Base-by-base conservation (phyloP, 1,140 invertebrate species). In the Drosophila subpulchrella region DNA sequence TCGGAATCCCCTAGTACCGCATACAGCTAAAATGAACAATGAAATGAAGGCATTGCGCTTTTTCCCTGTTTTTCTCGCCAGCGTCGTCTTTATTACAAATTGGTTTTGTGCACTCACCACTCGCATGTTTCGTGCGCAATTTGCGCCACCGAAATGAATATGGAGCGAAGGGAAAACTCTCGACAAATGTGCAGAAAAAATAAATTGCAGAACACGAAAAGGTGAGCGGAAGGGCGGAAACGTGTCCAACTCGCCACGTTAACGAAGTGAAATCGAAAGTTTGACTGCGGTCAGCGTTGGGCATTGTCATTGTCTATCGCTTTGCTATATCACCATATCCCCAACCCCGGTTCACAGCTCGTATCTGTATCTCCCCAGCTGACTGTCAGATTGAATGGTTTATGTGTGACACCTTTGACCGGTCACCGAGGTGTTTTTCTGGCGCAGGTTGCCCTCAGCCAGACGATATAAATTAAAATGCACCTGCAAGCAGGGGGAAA, bases 1-100 rank as follows among this genome's bases (percentile, higher is more conserved):
- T 3, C 2, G 11, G 4, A 36, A 51, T 42, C 24, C n/a, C 32
- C 24, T 4, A 50, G 6, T 30, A 20, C 41, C 24, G 15, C 20
- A 34, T 27, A 50, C 15, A 36, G 67, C 55, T 30, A 56, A 53
- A 38, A 48, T 41, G 65, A 41, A 41, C 51, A 70, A 75, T 70
- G 54, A 59, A 56, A 68, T 66, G 66, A 67, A 62, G 68, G 58
- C 76, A 74, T 77, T 83, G 75, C 75, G 74, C 63, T 83, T 62
- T 85, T 48, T 54, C 63, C 47, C 32, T 30, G 41, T 60, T 51
- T 72, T 73, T 51, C 55, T 62, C 51, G 71, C 66, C 71, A 83
- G 58, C 80, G 57, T 75, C 86, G 84, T 88, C 84, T 89, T 89
- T 89, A 89, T 89, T 89, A 89, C 84, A 89, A 89, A 89, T 89